A percentile compares a stretch with the other conserved stretches of the same genome.
phyloP scores from a whole-genome alignment of 2,888 invertebrate species.

The Drosophila greeni region DNA sequence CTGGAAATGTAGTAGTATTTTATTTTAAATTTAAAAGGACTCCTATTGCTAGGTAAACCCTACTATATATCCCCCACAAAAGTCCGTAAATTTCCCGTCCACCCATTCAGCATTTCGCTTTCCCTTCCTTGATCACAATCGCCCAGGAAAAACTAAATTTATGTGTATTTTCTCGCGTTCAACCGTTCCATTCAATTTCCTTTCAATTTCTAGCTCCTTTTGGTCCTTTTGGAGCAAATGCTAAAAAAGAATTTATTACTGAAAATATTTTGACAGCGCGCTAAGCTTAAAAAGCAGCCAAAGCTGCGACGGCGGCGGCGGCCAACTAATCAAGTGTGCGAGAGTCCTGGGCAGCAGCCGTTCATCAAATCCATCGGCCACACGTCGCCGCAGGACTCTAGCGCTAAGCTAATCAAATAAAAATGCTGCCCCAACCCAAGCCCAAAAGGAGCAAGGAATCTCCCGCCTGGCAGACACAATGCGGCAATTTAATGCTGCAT shows the following conservation, averaged over 20 bases:
- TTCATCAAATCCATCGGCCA: slow-evolving; percentile 73
- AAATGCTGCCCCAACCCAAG: slow-evolving; percentile 52
- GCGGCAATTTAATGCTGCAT: slow-evolving; percentile 79
- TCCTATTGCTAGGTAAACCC: too few relatives aligned
- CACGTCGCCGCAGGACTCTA: slow-evolving; percentile 73
- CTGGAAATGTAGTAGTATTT: neutral
- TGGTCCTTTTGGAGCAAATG: slow-evolving; percentile 39
- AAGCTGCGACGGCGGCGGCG: slow-evolving; percentile 14
- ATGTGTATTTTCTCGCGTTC: slow-evolving; percentile 41
- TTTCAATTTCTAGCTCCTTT: slow-evolving; percentile 45
- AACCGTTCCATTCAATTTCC: slow-evolving; percentile 50
- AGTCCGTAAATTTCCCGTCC: neutral
- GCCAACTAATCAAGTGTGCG: slow-evolving; percentile 68
- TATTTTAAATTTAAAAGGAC: neutral
- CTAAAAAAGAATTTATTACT: slow-evolving; percentile 68
- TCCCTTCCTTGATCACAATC: slow-evolving; percentile 17
- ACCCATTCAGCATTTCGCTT: slow-evolving; percentile 2
- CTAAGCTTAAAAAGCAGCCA: slow-evolving; percentile 69
- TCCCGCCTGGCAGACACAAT: slow-evolving; percentile 70
- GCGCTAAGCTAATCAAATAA: slow-evolving; percentile 74
- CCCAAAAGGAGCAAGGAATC: slow-evolving; percentile 36
- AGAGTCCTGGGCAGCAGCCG: slow-evolving; percentile 52
- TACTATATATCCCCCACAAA: neutral
- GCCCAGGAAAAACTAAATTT: slow-evolving; percentile 41
- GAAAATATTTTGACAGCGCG: slow-evolving; percentile 76